These are phyloP conservation scores for Arctocebus calabarensis DNA, from an alignment of 2,797 vertebrate species.

Conservation along the genomic window DNA sequence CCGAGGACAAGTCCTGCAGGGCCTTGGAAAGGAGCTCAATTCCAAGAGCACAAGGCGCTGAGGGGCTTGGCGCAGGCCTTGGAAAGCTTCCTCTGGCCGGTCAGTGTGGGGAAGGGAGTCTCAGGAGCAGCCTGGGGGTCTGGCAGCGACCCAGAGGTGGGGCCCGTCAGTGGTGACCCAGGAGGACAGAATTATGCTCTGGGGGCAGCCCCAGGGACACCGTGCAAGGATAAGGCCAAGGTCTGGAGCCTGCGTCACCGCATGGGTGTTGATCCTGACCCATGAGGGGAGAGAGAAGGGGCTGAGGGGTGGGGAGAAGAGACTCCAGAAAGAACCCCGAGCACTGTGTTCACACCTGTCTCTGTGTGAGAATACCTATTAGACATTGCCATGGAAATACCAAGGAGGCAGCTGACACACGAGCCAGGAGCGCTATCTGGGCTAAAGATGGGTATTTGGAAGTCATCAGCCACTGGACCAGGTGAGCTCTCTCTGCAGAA, in stretches of 20 bases:
- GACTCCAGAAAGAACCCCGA: not conserved
- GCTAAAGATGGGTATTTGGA: not conserved
- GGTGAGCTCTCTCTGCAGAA: not conserved
- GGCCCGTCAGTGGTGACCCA: not conserved
- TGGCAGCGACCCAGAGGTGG: rapidly evolving
- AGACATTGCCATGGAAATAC: not conserved
- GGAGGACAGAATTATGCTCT: not conserved
- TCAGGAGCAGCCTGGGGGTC: not conserved
- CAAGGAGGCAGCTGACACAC: not conserved
- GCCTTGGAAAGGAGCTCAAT: not conserved
- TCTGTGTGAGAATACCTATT: rapidly evolving
- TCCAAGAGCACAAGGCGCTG: not conserved
- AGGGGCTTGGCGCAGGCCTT: not conserved
- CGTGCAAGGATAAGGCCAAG: rapidly evolving
- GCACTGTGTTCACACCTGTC: not conserved
- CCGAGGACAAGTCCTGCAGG: not conserved
- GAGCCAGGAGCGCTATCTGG: not conserved
- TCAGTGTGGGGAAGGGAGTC: not conserved
- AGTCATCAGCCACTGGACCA: not conserved
- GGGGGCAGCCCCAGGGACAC: not conserved
- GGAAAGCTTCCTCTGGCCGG: not conserved
- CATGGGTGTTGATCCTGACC: not conserved
- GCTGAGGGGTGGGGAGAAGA: no score
- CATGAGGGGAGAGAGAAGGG: not conserved
- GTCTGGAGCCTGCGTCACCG: not conserved